Conservation (phyloP, 2,888 invertebrate species). For the Eupithecia centaureata region DNA sequence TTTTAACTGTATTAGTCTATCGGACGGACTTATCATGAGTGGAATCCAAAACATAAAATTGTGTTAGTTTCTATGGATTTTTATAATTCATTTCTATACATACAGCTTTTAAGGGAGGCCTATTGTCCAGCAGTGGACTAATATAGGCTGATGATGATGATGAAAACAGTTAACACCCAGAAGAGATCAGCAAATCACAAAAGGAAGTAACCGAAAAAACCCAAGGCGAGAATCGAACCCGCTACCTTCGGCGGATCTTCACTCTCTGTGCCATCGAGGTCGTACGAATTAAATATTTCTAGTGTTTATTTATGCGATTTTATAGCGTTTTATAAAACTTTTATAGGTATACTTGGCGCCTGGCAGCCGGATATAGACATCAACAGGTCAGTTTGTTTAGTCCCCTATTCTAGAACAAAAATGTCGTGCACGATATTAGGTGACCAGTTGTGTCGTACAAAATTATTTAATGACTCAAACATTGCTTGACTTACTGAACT, state of each 20-base stretch:
- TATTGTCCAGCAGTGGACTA: too few species aligned
- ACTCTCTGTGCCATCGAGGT: neutral
- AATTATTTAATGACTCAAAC: neutral
- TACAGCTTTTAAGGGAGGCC: too few species aligned
- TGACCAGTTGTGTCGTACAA: neutral
- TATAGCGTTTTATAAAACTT: constrained; percentile 13
- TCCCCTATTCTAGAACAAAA: neutral
- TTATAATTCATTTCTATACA: too few species aligned
- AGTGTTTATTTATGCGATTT: neutral
- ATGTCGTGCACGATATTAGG: constrained; percentile 3
- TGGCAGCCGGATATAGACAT: constrained; percentile 65
- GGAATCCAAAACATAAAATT: too few species aligned
- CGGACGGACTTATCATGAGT: too few species aligned
- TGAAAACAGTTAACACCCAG: too few species aligned
- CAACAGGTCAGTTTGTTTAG: constrained; percentile 67
- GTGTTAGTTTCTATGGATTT: too few species aligned
- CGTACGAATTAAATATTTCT: neutral
- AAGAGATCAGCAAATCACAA: too few species aligned
- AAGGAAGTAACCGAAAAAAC: too few species aligned
- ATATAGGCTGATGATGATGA: too few species aligned
- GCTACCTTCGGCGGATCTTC: neutral
- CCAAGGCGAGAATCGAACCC: neutral
- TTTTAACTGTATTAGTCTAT: too few species aligned
- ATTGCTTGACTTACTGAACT: neutral
- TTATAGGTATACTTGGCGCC: constrained; percentile 65